A percentile compares a stretch with the other conserved stretches of the same genome.
These are phyloP conservation scores for Melangyna quadrimaculata DNA, from an alignment of 2,888 invertebrate species.

Conservation along the genomic window DNA sequence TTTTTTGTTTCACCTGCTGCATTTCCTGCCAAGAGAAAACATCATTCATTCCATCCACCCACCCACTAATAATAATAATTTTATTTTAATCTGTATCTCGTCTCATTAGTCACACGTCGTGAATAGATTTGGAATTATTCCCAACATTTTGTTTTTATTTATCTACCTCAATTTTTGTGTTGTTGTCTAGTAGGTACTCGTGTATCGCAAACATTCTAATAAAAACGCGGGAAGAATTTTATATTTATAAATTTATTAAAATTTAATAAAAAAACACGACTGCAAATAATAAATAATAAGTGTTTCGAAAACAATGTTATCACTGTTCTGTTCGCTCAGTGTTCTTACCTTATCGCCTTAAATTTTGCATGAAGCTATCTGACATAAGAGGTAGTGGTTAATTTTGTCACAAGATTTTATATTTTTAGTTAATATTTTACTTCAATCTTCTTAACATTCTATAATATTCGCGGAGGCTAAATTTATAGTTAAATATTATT, in stretches of 20 bases:
- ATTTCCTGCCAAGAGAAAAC: slow-evolving; percentile 47
- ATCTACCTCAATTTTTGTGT: slow-evolving; percentile 16
- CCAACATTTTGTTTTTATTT: slow-evolving; percentile 30
- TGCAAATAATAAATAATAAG: not conserved
- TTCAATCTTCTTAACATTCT: not conserved
- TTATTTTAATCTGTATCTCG: slow-evolving; percentile 19
- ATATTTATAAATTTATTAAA: slow-evolving; percentile 18
- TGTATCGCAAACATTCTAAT: no score
- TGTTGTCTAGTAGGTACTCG: not conserved
- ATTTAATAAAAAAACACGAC: not conserved
- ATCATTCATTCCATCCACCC: slow-evolving; percentile 31
- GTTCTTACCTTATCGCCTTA: slow-evolving; percentile 42
- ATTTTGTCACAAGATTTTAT: not conserved
- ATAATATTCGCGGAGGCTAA: not conserved
- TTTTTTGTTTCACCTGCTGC: slow-evolving; percentile 44
- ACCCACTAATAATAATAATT: slow-evolving; percentile 12
- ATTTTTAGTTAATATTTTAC: slow-evolving; percentile 28
- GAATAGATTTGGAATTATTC: slow-evolving; percentile 63
- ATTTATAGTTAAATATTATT: not conserved
- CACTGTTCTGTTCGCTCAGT: no score
- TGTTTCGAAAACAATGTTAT: slow-evolving; percentile 35
- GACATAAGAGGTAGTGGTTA: not conserved
- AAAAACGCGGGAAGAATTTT: not conserved
- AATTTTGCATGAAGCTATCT: slow-evolving; percentile 33
- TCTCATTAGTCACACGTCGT: slow-evolving; percentile 54